phyloP scores from a whole-genome alignment of 2,797 vertebrate species.

The Delichon dasypus region DNA sequence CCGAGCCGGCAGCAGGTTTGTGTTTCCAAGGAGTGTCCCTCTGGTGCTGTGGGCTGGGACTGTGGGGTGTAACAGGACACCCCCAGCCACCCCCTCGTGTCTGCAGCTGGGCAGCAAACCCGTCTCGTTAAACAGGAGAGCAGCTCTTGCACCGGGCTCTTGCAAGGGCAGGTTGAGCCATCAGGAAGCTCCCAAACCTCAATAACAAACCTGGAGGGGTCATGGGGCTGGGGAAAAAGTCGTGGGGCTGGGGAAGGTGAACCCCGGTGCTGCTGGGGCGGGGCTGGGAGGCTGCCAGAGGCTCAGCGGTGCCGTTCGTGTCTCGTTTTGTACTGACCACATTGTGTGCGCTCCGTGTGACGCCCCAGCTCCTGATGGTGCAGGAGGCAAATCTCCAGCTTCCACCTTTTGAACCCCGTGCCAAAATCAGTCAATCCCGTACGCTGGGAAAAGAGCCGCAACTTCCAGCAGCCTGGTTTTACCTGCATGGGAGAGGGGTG shows the following conservation, averaged over 20 bases:
- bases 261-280: fast-evolving
- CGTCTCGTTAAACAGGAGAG: not conserved
- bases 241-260: not conserved
- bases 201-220: not conserved
- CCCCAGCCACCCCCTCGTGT: fast-evolving
- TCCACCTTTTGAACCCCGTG: not conserved
- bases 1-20: not conserved
- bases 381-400: not conserved
- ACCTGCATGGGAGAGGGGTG: not conserved
- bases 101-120: not conserved
- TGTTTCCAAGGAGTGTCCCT: not conserved
- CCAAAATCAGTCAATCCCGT: not conserved
- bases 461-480: not conserved
- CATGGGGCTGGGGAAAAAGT: not conserved
- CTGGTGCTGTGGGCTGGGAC: not conserved
- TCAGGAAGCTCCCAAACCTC: not conserved
- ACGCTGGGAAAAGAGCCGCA: not conserved
- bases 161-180: not conserved
- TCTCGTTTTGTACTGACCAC: not conserved
- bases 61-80: not conserved
- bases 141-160: not conserved
- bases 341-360: fast-evolving
- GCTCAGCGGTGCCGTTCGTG: not conserved
- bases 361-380: not conserved
- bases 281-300: not conserved